phyloP scores from a whole-genome alignment of 2,888 invertebrate genomes.

The Rhyacophila evoluta region DNA sequence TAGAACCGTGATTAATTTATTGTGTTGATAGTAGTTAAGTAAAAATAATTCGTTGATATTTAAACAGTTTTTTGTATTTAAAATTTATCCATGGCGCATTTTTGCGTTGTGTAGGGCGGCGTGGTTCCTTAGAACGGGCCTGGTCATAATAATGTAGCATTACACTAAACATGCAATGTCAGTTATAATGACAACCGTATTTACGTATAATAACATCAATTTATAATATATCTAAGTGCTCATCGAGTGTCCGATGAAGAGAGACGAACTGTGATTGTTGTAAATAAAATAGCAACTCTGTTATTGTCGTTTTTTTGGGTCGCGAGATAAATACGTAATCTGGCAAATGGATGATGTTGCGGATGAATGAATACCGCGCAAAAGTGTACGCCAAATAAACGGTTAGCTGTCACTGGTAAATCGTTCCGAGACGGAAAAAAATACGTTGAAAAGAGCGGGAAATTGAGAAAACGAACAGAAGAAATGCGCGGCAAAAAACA shows the following conservation, averaged over 20 bases:
- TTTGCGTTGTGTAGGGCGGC: no score
- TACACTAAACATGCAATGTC: neutral
- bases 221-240: neutral
- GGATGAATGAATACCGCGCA: neutral
- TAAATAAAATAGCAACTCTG: neutral
- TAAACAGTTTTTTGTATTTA: no score
- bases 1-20: no score
- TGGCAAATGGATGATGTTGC: neutral
- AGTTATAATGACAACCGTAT: neutral
- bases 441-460: neutral
- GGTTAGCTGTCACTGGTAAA: neutral
- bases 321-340: slow-evolving; percentile 3
- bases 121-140: no score
- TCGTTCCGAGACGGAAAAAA: neutral
- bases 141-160: neutral
- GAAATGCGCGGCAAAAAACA: no score
- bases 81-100: no score
- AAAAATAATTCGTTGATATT: no score
- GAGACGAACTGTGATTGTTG: neutral
- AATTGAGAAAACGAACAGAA: neutral
- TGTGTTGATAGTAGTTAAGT: no score
- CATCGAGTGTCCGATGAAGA: neutral
- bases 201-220: neutral
- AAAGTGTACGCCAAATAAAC: neutral
- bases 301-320: neutral